Percentiles rank a stretch among this genome's conserved stretches.
Evolutionary conservation across 2,888 invertebrate species (phyloP).

Genomic region (Drosophila paranaensis): DNA sequence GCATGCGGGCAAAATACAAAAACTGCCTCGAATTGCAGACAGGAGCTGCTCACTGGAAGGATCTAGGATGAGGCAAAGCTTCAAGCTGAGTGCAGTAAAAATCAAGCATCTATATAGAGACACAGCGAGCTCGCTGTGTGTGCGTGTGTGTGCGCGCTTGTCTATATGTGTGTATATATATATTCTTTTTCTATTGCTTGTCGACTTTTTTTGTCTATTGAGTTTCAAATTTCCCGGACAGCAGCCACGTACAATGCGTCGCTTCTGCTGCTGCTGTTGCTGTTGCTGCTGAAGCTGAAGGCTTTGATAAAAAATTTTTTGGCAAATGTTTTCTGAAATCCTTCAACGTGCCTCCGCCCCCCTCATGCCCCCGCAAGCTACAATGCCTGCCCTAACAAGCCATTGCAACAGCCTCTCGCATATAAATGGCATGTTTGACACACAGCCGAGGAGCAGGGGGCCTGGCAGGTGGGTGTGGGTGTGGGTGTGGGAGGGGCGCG

Average conservation of each 20-base stretch:
- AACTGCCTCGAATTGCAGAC: conserved; percentile 70
- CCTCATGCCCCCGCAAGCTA: not conserved
- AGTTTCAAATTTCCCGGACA: conserved; percentile 78
- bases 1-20: conserved; percentile 41
- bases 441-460: conserved; percentile 29
- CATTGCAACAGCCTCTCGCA: conserved; percentile 74
- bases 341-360: conserved; percentile 44
- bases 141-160: conserved; percentile 6
- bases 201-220: conserved; percentile 73
- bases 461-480: not conserved
- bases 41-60: conserved; percentile 41
- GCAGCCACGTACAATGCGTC: conserved; percentile 62
- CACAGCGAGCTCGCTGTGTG: not conserved
- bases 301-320: conserved; percentile 80
- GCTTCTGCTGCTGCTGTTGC: conserved; percentile 29
- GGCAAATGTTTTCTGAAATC: conserved; percentile 78
- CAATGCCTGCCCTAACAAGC: conserved; percentile 44
- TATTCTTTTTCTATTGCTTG: conserved; percentile 79
- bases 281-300: conserved; percentile 64
- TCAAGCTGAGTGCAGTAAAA: conserved; percentile 78
- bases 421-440: conserved; percentile 80
- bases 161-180: conserved; percentile 35
- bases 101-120: conserved; percentile 70
- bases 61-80: conserved; percentile 31
- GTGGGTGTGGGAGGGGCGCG: no score